A percentile compares a stretch with the other conserved stretches of the same genome.
Evolutionary conservation across 1,140 invertebrate species (phyloP).

Genomic region (Probaryconus sp.): DNA sequence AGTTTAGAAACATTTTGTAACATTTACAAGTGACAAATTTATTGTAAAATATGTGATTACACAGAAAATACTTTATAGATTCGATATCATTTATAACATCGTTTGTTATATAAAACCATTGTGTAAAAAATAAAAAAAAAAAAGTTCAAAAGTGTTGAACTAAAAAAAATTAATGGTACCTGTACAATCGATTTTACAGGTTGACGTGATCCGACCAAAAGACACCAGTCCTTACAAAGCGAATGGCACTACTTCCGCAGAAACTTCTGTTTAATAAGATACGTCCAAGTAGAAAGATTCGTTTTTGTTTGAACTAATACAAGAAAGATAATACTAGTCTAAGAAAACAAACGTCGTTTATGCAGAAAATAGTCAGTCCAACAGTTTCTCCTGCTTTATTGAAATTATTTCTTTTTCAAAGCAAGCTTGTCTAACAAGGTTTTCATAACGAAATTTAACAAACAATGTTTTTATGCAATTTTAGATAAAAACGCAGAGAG

Average conservation of each 20-base stretch:
- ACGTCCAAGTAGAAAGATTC: slow-evolving; percentile 28
- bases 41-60: too few species aligned
- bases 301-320: slow-evolving; percentile 31
- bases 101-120: too few species aligned
- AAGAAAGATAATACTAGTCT: slow-evolving; percentile 18
- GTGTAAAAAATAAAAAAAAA: too few species aligned
- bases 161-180: neutral
- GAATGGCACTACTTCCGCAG: slow-evolving; percentile 75
- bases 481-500: too few species aligned
- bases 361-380: slow-evolving; percentile 18
- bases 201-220: slow-evolving; percentile 74
- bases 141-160: neutral
- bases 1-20: too few species aligned
- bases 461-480: slow-evolving; percentile 8
- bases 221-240: slow-evolving; percentile 70
- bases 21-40: too few species aligned
- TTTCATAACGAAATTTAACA: too few species aligned
- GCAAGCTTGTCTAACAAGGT: slow-evolving; percentile 15
- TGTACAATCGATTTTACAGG: slow-evolving; percentile 61
- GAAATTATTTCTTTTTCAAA: slow-evolving; percentile 1
- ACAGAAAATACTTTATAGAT: too few species aligned
- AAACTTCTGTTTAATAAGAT: slow-evolving; percentile 72
- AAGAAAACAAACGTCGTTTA: slow-evolving; percentile 7
- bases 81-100: too few species aligned
- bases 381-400: slow-evolving; percentile 5